phyloP scores from a whole-genome alignment of 2,888 invertebrate genomes.

The Hymenopus coronatus region DNA sequence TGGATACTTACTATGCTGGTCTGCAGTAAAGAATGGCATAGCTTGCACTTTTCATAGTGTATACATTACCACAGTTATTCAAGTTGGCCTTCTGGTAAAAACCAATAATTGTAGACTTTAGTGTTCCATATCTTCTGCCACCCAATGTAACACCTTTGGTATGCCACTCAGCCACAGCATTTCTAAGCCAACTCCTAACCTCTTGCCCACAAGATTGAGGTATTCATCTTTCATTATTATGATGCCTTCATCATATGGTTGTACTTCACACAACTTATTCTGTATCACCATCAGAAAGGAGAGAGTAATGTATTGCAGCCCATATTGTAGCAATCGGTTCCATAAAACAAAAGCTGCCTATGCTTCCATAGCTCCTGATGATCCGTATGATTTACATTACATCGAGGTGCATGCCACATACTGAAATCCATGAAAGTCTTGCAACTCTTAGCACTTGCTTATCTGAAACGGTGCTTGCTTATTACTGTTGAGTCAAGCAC shows the following conservation, averaged over 20 bases:
- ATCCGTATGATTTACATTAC: neutral
- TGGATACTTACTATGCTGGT: neutral
- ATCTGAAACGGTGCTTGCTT: neutral
- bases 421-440: neutral
- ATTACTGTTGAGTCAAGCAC: too few species aligned
- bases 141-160: neutral
- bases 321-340: neutral
- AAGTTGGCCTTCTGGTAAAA: neutral
- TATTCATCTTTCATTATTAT: neutral
- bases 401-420: neutral
- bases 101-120: neutral
- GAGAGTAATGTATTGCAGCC: too few species aligned
- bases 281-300: neutral
- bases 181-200: too few species aligned
- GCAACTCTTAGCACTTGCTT: neutral
- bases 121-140: neutral
- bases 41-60: neutral
- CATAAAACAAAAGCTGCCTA: neutral
- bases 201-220: too few species aligned
- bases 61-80: neutral
- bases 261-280: neutral
- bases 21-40: neutral
- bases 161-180: too few species aligned
- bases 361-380: neutral
- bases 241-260: neutral